phyloP scores from a whole-genome alignment of 2,888 invertebrate genomes.

The Nesidiocoris tenuis region DNA sequence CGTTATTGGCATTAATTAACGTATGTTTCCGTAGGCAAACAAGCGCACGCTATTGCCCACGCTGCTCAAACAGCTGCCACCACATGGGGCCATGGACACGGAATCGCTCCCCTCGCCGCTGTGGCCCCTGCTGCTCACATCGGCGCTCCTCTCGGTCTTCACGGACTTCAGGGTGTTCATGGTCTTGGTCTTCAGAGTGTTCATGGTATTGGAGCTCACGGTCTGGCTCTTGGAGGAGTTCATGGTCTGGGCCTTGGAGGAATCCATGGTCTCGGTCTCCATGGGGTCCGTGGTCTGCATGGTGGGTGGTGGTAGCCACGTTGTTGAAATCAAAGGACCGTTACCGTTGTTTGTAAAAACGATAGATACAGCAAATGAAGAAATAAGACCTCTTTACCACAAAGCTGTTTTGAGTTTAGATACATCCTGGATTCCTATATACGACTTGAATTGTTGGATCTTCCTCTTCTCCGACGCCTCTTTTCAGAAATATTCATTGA shows the following conservation, averaged over 20 bases:
- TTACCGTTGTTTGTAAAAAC: background rate
- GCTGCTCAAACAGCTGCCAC: slow-evolving; percentile 50
- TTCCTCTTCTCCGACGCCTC: too few species aligned
- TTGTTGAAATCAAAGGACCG: background rate
- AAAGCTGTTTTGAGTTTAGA: background rate
- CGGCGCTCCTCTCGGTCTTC: slow-evolving; percentile 12
- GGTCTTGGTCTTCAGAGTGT: slow-evolving; percentile 10
- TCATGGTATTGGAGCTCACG: slow-evolving; percentile 2
- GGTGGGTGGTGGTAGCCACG: slow-evolving; percentile 30
- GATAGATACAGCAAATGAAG: slow-evolving; percentile 17
- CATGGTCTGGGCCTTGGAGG: background rate
- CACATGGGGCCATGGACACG: slow-evolving; percentile 47
- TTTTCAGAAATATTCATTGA: too few species aligned
- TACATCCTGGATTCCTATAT: too few species aligned
- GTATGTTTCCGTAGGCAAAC: slow-evolving; percentile 33
- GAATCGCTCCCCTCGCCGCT: slow-evolving; percentile 1
- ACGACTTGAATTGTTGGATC: too few species aligned
- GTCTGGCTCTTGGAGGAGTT: background rate
- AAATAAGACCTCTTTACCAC: slow-evolving; percentile 31
- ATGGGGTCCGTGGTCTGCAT: slow-evolving; percentile 15
- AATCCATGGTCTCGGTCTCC: slow-evolving; percentile 19
- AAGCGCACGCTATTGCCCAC: slow-evolving; percentile 56
- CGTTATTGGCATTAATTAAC: too few species aligned
- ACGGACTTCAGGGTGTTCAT: background rate
- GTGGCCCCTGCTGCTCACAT: slow-evolving; percentile 23